phyloP scores from a whole-genome alignment of 2,888 invertebrate species.

The Erebia ligea region DNA sequence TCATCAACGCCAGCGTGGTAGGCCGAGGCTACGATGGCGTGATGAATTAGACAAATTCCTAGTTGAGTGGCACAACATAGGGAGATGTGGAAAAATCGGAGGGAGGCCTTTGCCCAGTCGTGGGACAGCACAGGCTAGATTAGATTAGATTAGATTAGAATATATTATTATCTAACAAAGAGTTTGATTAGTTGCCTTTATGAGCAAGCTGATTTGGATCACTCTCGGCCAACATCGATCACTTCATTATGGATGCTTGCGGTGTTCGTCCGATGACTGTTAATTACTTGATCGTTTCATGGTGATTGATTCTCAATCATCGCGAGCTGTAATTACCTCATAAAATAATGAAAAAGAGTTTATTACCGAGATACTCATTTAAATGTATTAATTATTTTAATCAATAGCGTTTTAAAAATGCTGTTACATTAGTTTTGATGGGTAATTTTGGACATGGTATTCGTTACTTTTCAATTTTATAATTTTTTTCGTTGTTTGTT shows the following conservation, averaged over 20 bases:
- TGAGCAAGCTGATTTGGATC: slow-evolving; percentile 65
- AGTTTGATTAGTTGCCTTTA: too few relatives aligned
- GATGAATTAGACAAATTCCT: too few relatives aligned
- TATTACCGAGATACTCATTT: slow-evolving; percentile 7
- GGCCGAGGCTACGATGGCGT: too few relatives aligned
- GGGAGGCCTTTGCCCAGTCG: too few relatives aligned
- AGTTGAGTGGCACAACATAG: too few relatives aligned
- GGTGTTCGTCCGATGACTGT: slow-evolving; percentile 61
- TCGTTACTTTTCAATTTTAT: not conserved
- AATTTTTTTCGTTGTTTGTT: too few relatives aligned
- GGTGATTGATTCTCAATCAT: slow-evolving; percentile 38
- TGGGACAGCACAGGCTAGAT: too few relatives aligned
- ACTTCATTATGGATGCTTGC: slow-evolving; percentile 72
- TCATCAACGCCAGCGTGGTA: too few relatives aligned
- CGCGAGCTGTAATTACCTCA: slow-evolving; percentile 19
- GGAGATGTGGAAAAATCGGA: too few relatives aligned
- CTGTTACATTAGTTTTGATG: not conserved
- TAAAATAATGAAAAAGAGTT: slow-evolving; percentile 20
- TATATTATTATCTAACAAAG: too few relatives aligned
- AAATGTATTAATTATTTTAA: not conserved
- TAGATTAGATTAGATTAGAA: too few relatives aligned
- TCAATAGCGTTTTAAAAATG: slow-evolving; percentile 4
- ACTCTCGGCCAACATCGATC: slow-evolving; percentile 70
- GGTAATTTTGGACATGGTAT: not conserved
- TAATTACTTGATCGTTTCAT: slow-evolving; percentile 46